A percentile compares a stretch with the other conserved stretches of the same genome.
phyloP scores from a whole-genome alignment of 1,140 invertebrate genomes.

The Venustaconcha ellipsiformis region DNA sequence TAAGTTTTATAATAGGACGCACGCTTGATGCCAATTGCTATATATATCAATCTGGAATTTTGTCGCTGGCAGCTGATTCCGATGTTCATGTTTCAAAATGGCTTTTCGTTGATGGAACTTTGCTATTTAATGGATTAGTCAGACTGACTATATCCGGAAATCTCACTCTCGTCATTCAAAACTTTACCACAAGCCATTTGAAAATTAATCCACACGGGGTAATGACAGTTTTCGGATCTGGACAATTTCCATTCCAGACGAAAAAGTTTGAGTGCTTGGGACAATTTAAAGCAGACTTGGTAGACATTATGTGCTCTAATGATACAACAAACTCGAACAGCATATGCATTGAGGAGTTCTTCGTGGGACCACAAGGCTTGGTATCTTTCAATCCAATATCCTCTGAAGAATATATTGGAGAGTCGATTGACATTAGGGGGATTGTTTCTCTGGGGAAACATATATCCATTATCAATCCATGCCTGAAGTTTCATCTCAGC shows the following conservation, averaged over 20 bases:
- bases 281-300: neutral
- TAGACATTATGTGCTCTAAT: constrained; percentile 2
- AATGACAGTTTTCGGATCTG: too few relatives aligned
- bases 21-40: constrained; percentile 23
- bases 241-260: neutral
- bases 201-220: too few relatives aligned
- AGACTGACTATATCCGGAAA: too few relatives aligned
- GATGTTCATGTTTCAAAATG: too few relatives aligned
- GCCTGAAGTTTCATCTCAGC: constrained; percentile 36
- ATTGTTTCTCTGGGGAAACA: constrained; percentile 33
- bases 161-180: too few relatives aligned
- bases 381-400: constrained; percentile 37
- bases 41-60: constrained; percentile 29
- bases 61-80: neutral
- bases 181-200: too few relatives aligned
- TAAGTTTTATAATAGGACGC: constrained; percentile 2
- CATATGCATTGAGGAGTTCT: constrained; percentile 32
- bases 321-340: constrained; percentile 31
- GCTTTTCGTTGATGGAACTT: too few relatives aligned
- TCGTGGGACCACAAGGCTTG: constrained; percentile 33
- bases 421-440: constrained; percentile 32
- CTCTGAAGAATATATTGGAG: constrained; percentile 37
- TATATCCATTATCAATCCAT: constrained; percentile 40
- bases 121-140: too few relatives aligned
- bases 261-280: neutral